Evolutionary conservation across 2,888 invertebrate genomes (phyloP).

Genomic region (Drosophila paramelanica): DNA sequence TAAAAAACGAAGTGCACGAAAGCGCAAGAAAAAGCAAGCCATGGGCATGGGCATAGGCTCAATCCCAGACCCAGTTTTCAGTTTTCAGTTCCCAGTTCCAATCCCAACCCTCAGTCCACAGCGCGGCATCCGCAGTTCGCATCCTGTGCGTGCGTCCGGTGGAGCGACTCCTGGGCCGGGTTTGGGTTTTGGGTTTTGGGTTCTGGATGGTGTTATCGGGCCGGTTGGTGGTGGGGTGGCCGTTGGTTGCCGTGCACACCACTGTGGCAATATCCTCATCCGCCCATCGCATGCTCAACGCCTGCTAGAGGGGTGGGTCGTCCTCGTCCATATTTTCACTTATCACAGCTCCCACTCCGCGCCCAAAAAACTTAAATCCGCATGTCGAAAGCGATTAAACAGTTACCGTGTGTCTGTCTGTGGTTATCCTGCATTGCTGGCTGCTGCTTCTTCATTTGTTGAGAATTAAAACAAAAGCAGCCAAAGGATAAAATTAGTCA

Average conservation of each 20-base stretch:
- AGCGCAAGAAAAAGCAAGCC: conserved; percentile 40
- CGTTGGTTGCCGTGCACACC: conserved; percentile 30
- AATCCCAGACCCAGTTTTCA: conserved; percentile 17
- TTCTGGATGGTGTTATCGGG: conserved; percentile 70
- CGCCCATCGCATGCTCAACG: conserved; percentile 41
- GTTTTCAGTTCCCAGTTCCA: conserved; percentile 17
- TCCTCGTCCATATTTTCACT: conserved; percentile 69
- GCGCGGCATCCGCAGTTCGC: conserved; percentile 58
- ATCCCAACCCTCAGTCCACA: conserved; percentile 29
- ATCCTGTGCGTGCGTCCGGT: conserved; percentile 82
- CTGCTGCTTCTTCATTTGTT: conserved; percentile 64
- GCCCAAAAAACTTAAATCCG: conserved; percentile 83
- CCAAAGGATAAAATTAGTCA: conserved; percentile 81
- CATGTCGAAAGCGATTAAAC: conserved; percentile 85
- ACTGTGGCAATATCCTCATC: conserved; percentile 63
- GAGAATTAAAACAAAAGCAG: conserved; percentile 76
- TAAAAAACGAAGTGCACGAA: conserved; percentile 64
- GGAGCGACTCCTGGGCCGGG: conserved; percentile 41
- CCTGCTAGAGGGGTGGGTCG: conserved; percentile 32
- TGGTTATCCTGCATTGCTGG: conserved; percentile 10
- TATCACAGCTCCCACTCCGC: conserved; percentile 57
- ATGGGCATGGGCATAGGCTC: conserved; percentile 48
- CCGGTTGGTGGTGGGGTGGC: conserved; percentile 30
- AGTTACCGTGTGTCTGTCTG: conserved; percentile 61
- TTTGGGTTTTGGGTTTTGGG: conserved; percentile 28